Evolutionary conservation across 2,797 vertebrate genomes (phyloP).

Genomic region (Yasuhikotakia modesta): DNA sequence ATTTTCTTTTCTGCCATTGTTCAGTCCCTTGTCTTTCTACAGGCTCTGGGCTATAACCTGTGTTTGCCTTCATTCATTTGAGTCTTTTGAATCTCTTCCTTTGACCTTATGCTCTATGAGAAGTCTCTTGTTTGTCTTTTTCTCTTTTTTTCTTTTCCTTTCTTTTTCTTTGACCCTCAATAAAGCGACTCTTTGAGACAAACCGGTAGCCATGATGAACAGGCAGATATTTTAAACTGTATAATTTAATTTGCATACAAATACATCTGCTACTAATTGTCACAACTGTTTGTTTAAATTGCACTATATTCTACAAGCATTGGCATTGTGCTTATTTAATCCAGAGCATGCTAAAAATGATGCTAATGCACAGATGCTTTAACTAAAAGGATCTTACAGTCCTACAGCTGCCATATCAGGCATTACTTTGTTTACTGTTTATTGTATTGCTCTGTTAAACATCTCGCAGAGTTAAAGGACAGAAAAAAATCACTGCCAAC

Average conservation of each 20-base stretch:
- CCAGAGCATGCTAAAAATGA: too few relatives aligned
- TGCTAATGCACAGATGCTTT: background rate
- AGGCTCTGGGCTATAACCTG: background rate
- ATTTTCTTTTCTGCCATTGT: constrained; percentile 9
- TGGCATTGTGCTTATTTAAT: too few relatives aligned
- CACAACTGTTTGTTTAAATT: background rate
- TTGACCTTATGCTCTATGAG: constrained; percentile 36
- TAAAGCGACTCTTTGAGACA: background rate
- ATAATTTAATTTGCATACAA: background rate
- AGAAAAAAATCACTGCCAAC: constrained; percentile 9
- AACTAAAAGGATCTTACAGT: background rate
- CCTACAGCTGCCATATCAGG: background rate
- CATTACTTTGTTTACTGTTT: constrained; percentile 1
- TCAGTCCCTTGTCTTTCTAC: background rate
- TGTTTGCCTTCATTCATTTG: constrained; percentile 7
- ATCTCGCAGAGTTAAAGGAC: background rate
- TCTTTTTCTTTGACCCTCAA: background rate
- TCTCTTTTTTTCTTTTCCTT: too few relatives aligned
- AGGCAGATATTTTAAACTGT: background rate
- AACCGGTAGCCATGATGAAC: background rate
- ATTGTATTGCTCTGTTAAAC: constrained; percentile 11
- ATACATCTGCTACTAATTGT: background rate
- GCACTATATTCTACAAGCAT: background rate
- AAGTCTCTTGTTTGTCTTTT: background rate
- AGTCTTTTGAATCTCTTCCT: constrained; percentile 23